phyloP scores from a whole-genome alignment of 2,888 invertebrate genomes.

The Zhengitettix transpicula region DNA sequence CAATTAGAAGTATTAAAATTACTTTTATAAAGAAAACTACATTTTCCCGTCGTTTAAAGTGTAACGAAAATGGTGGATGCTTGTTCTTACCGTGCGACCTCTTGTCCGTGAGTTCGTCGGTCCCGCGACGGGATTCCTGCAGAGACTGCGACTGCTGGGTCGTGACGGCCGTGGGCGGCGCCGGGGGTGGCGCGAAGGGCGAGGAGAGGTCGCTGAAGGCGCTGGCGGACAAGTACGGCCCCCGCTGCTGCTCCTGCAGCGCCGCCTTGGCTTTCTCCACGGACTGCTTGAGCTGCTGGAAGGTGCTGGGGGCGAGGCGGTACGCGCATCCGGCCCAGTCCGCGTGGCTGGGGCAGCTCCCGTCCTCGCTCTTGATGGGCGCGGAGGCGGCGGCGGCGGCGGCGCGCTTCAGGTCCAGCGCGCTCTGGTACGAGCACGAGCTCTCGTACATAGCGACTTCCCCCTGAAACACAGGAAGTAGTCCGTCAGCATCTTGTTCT shows the following conservation, averaged over 20 bases:
- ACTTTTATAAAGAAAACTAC: no score
- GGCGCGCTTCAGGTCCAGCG: neutral
- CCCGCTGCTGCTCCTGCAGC: conserved; percentile 59
- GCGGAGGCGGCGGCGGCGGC: neutral
- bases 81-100: no score
- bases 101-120: no score
- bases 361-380: neutral
- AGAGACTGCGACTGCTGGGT: neutral
- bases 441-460: conserved; percentile 63
- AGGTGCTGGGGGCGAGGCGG: conserved; percentile 64
- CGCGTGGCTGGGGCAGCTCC: neutral
- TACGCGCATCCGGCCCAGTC: conserved; percentile 36
- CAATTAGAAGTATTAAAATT: no score
- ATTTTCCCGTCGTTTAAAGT: no score
- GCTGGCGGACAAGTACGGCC: conserved; percentile 51
- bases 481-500: no score
- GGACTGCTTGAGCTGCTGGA: conserved; percentile 77
- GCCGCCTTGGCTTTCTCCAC: conserved; percentile 84
- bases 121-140: no score
- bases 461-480: neutral
- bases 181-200: conserved; percentile 9
- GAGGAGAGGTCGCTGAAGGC: conserved; percentile 41
- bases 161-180: neutral
- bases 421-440: conserved; percentile 69
- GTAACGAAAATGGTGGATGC: no score